A percentile compares a stretch with the other conserved stretches of the same genome.
phyloP scores from a whole-genome alignment of 1,140 invertebrate genomes.

The Drosophila bifasciata region DNA sequence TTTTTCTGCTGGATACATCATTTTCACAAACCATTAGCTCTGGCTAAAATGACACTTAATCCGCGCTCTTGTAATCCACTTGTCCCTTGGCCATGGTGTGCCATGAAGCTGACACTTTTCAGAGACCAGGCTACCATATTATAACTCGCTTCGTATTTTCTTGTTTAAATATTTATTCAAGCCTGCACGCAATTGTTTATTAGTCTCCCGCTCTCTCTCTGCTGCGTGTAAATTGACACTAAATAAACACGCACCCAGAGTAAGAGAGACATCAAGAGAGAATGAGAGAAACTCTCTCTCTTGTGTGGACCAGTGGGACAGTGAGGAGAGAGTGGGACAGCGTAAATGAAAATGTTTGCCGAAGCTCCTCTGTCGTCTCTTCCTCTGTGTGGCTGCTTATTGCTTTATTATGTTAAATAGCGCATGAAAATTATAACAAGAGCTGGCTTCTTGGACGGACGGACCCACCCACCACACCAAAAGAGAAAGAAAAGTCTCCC shows the following conservation, averaged over 20 bases:
- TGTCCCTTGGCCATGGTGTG: slow-evolving; percentile 13
- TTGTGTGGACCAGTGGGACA: background rate
- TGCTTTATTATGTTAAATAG: slow-evolving; percentile 81
- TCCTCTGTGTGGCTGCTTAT: slow-evolving; percentile 60
- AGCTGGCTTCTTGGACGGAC: slow-evolving; percentile 45
- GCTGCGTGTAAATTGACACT: slow-evolving; percentile 67
- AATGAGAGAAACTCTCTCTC: background rate
- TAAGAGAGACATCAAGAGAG: slow-evolving; percentile 12
- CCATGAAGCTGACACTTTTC: slow-evolving; percentile 12
- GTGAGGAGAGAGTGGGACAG: slow-evolving; percentile 4
- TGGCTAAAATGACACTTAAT: slow-evolving; percentile 21
- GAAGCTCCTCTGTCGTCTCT: slow-evolving; percentile 19
- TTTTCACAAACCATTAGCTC: slow-evolving; percentile 24
- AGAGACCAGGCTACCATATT: slow-evolving; percentile 38
- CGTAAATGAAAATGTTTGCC: slow-evolving; percentile 64
- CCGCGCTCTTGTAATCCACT: slow-evolving; percentile 33
- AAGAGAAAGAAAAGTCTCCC: slow-evolving; percentile 1
- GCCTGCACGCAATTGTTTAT: slow-evolving; percentile 66
- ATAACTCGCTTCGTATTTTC: slow-evolving; percentile 60
- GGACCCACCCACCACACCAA: slow-evolving; percentile 1
- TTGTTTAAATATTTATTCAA: slow-evolving; percentile 71
- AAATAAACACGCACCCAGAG: slow-evolving; percentile 49
- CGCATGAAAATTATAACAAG: slow-evolving; percentile 78
- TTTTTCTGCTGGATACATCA: slow-evolving; percentile 10
- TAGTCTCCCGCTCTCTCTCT: slow-evolving; percentile 16